Evolutionary conservation across 2,888 invertebrate species (phyloP), one percentile per base, ranked within the genome.

Genomic region (Tromatobia lineatoria): DNA sequence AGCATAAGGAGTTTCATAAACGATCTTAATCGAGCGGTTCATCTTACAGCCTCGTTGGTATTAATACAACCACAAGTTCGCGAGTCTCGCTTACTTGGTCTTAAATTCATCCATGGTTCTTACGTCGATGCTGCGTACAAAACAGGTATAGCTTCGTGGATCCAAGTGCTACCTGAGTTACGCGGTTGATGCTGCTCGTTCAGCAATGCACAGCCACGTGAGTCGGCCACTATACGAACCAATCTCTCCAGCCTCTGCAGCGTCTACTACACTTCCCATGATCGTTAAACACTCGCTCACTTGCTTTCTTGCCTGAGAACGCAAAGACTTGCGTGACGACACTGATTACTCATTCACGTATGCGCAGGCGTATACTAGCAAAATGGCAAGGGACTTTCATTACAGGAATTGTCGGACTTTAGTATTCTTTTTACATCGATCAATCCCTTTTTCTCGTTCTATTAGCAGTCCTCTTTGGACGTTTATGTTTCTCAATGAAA

Each of bases 331-430:
- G 84, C 84, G 84, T 80, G 84, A 80, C 73, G 80, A 84, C 77
- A 78, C 84, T 84, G 80, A 84, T 84, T 84, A 84, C 80, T 78
- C 80, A 80, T 84, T 84, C 84, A 64, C 61, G 75, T 70, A 71
- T 52, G 54, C 79, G 23, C 52, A 59, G 34, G 73, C 47, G 71
- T 20, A n/a, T n/a, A 42, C 61, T 50, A 70, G 61, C 54, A 54
- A 83, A 80, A 75, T 70, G n/a, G 47, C 57, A 57, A 50, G 50
- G 45, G 54, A 77, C 77, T 84, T 80, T 84, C 77, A 84, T 84
- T 81, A 77, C 69, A 42, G 42, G 11, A 74, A 70, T 80, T 80
- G 74, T 80, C 57, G 57, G 20, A 47, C 38, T 59, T 52, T 59
- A 54, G 13, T 79, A 42, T 8, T 13, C n/a, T 45, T 59, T 70